A percentile compares a stretch with the other conserved stretches of the same genome.
Conservation (phyloP, 2,888 invertebrate genomes). For the Leucoptera coffeella region DNA sequence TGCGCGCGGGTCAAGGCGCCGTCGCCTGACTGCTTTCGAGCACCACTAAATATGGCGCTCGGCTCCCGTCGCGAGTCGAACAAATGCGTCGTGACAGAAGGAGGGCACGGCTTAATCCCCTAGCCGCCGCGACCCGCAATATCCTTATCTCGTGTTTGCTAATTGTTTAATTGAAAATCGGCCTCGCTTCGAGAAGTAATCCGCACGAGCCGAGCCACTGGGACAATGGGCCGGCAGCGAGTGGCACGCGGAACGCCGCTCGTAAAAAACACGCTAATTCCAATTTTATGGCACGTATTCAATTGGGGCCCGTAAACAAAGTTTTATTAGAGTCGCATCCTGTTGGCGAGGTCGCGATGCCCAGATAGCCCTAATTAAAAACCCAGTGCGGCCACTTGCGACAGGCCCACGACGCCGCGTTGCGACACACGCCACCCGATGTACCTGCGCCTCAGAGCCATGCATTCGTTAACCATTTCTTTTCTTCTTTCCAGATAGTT, state of each 20-base stretch:
- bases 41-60: conserved; percentile 30
- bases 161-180: conserved; percentile 31
- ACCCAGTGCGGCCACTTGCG: conserved; percentile 30
- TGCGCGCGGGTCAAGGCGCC: conserved; percentile 38
- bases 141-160: conserved; percentile 16
- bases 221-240: conserved; percentile 32
- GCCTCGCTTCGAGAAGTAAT: conserved; percentile 22
- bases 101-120: conserved; percentile 18
- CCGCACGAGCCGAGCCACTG: conserved; percentile 9
- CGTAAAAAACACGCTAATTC: conserved; percentile 45
- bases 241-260: conserved; percentile 36
- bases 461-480: too few species aligned
- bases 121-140: too few species aligned
- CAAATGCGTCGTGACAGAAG: conserved; percentile 17
- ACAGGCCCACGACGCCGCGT: conserved; percentile 20
- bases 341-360: conserved; percentile 38
- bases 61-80: conserved; percentile 32
- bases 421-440: too few species aligned
- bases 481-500: conserved; percentile 24
- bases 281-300: conserved; percentile 42
- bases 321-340: conserved; percentile 47
- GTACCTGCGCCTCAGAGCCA: too few species aligned
- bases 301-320: conserved; percentile 48
- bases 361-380: conserved; percentile 46
- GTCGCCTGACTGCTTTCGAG: conserved; percentile 45